Base-by-base conservation (phyloP, 2,888 invertebrate species). In the Meghimatium bilineatum region DNA sequence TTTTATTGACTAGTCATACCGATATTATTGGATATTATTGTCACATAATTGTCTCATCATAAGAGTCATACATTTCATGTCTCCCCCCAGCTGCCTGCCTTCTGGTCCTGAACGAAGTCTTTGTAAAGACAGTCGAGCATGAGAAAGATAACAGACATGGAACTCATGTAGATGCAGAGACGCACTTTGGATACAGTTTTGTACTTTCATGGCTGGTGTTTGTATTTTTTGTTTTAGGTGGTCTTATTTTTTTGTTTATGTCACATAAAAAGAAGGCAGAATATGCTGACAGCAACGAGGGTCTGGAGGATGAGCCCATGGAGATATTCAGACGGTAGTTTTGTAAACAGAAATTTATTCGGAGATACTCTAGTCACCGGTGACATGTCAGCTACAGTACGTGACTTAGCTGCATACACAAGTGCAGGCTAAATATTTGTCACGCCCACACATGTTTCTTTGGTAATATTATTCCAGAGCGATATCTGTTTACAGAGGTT, bases 261-360 rank as follows among this genome's bases (percentile, higher is more conserved):
- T 97, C 97, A 0, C 95, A 96, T 84, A 97, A 97, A 93, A 95
- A 96, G 93, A 97, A 97, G 95, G 96, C 97, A 0, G 96, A 96
- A 88, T 96, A 96, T 90, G 97, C 97, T 0, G 96, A 96, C 8
- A 96, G 95, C 29, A 96, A 96, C 87, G 96, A 97, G 91, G 97
- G 96, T 0, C 96, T 96, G 95, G 97, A 96, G 10, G 97, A 97
- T 90, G 97, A 97, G 90, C 96, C 97, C 0, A 96, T 96, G 69
- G 96, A 96, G 91, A 96, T 97, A 81, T 94, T 95, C 26, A 93
- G 95, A 82, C 85, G 84, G 66, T 87, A 86, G 85, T n/a, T n/a
- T 23, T 63, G n/a, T n/a, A 1, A n/a, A n/a, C n/a, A 23, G n/a
- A 2, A 1, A 26, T 63, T 8, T 63, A 12, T n/a, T 23, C 3